phyloP scores from a whole-genome alignment of 2,888 invertebrate genomes.

The Drosophila tripunctata region DNA sequence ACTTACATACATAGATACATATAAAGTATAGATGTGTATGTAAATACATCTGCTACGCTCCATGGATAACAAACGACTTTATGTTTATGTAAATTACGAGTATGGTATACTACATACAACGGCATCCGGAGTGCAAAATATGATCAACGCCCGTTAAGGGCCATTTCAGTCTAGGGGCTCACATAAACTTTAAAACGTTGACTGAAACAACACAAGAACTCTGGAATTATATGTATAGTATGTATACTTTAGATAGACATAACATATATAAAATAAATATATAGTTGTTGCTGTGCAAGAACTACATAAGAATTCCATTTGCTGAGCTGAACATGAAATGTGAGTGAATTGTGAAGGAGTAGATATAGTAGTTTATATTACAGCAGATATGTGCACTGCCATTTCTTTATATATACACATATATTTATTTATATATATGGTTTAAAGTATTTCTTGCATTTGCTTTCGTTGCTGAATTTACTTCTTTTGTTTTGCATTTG shows the following conservation, averaged over 20 bases:
- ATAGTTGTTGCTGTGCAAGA: constrained; percentile 15
- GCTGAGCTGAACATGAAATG: constrained; percentile 41
- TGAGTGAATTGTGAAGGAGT: constrained; percentile 27
- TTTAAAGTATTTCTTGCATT: constrained; percentile 3
- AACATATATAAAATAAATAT: not conserved
- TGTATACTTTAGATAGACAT: not conserved
- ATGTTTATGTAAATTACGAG: constrained; percentile 74
- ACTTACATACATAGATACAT: not conserved
- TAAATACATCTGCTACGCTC: constrained; percentile 32
- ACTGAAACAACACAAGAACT: constrained; percentile 43
- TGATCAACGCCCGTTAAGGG: constrained; percentile 56
- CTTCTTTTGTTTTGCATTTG: too few relatives aligned
- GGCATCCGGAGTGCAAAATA: constrained; percentile 74
- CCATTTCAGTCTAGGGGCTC: constrained; percentile 32
- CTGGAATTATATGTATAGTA: constrained; percentile 3
- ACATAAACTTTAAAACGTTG: constrained; percentile 64
- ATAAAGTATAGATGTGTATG: constrained; percentile 3
- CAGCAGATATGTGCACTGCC: constrained; percentile 14
- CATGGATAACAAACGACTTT: constrained; percentile 67
- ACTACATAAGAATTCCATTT: constrained; percentile 71
- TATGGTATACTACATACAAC: constrained; percentile 33
- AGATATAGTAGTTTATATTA: constrained; percentile 20
- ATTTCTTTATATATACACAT: not conserved
- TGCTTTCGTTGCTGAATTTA: constrained; percentile 17
- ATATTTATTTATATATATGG: not conserved